Conservation (phyloP, 2,113 vertebrate genomes). For the Anthoscopus minutus region DNA sequence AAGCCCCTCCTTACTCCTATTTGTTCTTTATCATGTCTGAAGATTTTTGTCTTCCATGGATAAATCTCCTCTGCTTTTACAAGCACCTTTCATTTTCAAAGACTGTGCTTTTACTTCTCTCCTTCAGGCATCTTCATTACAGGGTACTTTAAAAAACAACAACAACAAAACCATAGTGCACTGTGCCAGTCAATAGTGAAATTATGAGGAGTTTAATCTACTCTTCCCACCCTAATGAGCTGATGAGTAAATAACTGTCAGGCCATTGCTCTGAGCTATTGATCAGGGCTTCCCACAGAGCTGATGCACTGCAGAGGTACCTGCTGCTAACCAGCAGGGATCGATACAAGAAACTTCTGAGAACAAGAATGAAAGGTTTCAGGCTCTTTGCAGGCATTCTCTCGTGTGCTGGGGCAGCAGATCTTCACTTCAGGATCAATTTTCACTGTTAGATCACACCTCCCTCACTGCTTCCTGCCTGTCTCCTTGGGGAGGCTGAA, state of each 20-base stretch:
- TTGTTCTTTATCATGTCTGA: neutral
- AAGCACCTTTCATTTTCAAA: neutral
- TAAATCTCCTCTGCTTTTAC: neutral
- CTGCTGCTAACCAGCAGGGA: neutral
- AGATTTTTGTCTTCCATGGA: neutral
- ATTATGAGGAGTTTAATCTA: slow-evolving; percentile 41
- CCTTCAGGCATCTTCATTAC: neutral
- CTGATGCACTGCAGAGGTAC: neutral
- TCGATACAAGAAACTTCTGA: neutral
- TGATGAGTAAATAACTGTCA: slow-evolving; percentile 50
- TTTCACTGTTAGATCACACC: neutral
- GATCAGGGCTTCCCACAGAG: neutral
- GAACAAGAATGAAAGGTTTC: neutral
- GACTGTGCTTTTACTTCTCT: neutral
- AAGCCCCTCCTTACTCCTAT: neutral
- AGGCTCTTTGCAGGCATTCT: neutral
- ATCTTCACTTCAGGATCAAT: neutral
- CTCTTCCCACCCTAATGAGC: slow-evolving; percentile 44
- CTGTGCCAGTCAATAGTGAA: neutral
- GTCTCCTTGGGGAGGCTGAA: neutral
- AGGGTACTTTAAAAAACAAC: neutral
- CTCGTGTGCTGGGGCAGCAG: neutral
- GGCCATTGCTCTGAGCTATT: neutral
- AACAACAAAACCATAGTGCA: neutral
- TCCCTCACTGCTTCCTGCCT: neutral